Base-by-base conservation (phyloP, 2,797 vertebrate species). In the Malurus splendens region DNA sequence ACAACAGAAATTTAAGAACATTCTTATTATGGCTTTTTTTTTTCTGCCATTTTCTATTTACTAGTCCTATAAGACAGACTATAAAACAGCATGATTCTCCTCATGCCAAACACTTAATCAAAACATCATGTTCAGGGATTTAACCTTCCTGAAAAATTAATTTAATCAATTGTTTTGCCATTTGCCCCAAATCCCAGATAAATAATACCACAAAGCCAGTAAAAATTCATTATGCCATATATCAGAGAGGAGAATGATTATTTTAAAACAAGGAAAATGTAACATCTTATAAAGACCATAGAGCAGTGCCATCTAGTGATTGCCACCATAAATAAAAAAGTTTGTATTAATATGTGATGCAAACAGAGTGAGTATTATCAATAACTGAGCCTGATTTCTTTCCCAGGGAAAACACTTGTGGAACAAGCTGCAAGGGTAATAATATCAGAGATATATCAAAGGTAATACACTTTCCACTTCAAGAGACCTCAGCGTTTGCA, bases 261-360 rank as follows among this genome's bases (percentile, higher is more conserved):
- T 64, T 68, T 68, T 64, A 81, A 87, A 59, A 75, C 80, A 87
- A 73, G 7, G 12, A 75, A 91, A 82, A 71, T 24, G 7, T 11
- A 73, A 56, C 12, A 55, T 60, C 15, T 88, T 66, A 54, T 50
- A 90, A 91, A 91, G 33, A 87, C 9, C 93, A 93, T 78, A 83
- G 70, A 86, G 80, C 92, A 95, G 55, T 92, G 92, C 93, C 91
- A 93, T 73, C 91, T 94, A 94, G 92, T 83, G 92, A 93, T 82
- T 94, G 74, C 30, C 77, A 72, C 20, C 36, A 89, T 50, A 87
- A 89, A 90, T 55, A 89, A 62, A 74, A 61, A 67, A n/a, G 15
- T 42, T 81, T 39, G 6, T 24, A 76, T 51, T 78, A 72, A 27
- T 50, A 73, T 6, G 6, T 18, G 36, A 42, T 52, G 32, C 38